phyloP scores from a whole-genome alignment of 2,113 vertebrate genomes.

The Nanorana parkeri region DNA sequence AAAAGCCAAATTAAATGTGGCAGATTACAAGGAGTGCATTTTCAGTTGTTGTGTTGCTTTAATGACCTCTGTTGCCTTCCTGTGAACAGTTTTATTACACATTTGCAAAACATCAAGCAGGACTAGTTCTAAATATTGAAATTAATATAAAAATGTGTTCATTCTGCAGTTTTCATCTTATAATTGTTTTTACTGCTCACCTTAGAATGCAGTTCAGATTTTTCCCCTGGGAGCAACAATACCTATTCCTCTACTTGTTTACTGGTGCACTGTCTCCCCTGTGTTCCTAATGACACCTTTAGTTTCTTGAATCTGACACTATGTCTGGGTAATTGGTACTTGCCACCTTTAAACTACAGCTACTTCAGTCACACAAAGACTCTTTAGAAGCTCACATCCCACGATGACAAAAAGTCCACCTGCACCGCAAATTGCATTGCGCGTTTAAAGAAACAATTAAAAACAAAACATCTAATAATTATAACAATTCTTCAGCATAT shows the following conservation, averaged over 20 bases:
- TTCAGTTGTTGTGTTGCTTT: too few species aligned
- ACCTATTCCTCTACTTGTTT: background rate
- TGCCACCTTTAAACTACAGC: constrained; percentile 36
- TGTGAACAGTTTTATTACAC: too few species aligned
- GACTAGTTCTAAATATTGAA: background rate
- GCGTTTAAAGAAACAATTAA: background rate
- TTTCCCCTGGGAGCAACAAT: background rate
- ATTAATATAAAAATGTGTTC: background rate
- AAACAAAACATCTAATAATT: constrained; percentile 4
- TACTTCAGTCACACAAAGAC: background rate
- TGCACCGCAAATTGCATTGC: background rate
- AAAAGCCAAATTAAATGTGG: too few species aligned
- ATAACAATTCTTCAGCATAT: background rate
- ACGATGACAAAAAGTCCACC: background rate
- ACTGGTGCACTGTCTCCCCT: background rate
- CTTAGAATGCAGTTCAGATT: background rate
- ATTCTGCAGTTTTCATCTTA: background rate
- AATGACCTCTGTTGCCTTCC: too few species aligned
- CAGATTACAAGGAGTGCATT: too few species aligned
- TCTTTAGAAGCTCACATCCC: background rate
- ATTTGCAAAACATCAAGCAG: too few species aligned
- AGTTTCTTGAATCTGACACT: constrained; percentile 20
- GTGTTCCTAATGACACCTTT: constrained; percentile 30
- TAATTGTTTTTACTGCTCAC: constrained; percentile 14
- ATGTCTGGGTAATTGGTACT: constrained; percentile 47